Percentiles rank a stretch among this genome's conserved stretches.
Evolutionary conservation across 2,113 vertebrate genomes (phyloP).

Genomic region (Scopus umbretta): DNA sequence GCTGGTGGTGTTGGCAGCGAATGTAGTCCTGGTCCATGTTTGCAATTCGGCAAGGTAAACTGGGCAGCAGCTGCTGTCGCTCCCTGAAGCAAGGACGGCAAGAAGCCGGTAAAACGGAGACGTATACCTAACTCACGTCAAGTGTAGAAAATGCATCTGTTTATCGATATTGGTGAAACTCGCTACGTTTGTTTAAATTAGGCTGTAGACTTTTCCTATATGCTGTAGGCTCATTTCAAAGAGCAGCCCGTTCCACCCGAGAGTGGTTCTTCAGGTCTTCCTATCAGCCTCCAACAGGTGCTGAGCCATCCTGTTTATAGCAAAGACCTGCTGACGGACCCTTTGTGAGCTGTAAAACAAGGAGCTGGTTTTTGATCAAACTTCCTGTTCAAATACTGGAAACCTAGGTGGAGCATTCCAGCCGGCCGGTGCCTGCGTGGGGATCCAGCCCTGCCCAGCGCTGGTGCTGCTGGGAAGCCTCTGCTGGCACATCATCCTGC

Average conservation of each 20-base stretch:
- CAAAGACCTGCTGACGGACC: background rate
- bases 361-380: background rate
- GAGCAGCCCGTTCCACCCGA: background rate
- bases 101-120: background rate
- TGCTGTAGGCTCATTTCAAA: background rate
- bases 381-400: background rate
- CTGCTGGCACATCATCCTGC: background rate
- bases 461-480: background rate
- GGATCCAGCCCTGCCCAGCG: background rate
- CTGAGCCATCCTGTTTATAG: background rate
- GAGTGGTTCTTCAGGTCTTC: background rate
- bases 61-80: accelerated
- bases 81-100: background rate
- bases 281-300: background rate
- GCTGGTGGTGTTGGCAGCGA: background rate
- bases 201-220: background rate
- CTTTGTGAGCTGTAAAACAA: background rate
- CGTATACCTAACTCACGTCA: background rate
- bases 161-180: background rate
- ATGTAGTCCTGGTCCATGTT: background rate
- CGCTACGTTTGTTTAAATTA: background rate
- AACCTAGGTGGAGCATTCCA: background rate
- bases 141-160: background rate
- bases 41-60: background rate
- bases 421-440: background rate